phyloP scores from a whole-genome alignment of 2,113 vertebrate species.

The Xenopus laevis region DNA sequence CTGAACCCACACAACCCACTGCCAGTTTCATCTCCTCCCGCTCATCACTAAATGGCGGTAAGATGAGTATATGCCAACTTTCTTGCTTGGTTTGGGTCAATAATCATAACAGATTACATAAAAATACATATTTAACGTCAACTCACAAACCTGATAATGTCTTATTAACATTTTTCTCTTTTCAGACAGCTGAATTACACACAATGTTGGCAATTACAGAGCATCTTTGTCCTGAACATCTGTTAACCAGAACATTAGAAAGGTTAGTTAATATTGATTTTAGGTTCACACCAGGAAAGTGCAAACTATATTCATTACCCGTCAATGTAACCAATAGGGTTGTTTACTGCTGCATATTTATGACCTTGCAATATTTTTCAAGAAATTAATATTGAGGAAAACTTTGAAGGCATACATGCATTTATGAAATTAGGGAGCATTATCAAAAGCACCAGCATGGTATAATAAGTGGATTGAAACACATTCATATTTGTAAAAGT shows the following conservation, averaged over 20 bases:
- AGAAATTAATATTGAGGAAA: constrained; percentile 5
- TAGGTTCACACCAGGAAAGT: constrained; percentile 13
- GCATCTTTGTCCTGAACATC: not conserved
- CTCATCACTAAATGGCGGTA: too few species aligned
- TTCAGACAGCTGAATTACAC: not conserved
- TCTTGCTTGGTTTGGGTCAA: too few species aligned
- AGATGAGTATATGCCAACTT: too few species aligned
- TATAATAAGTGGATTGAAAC: too few species aligned
- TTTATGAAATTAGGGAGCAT: constrained; percentile 18
- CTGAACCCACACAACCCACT: too few species aligned
- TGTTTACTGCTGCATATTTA: constrained; percentile 14
- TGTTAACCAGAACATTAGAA: constrained; percentile 5
- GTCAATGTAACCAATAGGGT: constrained; percentile 7
- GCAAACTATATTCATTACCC: not conserved
- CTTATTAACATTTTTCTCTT: constrained; percentile 3
- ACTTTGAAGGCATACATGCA: constrained; percentile 8
- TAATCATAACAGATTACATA: too few species aligned
- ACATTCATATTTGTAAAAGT: not conserved
- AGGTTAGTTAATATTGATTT: not conserved
- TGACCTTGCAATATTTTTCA: constrained; percentile 6
- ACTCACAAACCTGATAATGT: too few species aligned
- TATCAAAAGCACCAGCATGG: too few species aligned
- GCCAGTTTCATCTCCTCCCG: too few species aligned
- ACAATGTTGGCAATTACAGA: not conserved
- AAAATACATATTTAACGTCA: too few species aligned